These are phyloP conservation scores for Aproaerema taeniolella DNA, from an alignment of 2,888 invertebrate genomes.

Conservation along the genomic window DNA sequence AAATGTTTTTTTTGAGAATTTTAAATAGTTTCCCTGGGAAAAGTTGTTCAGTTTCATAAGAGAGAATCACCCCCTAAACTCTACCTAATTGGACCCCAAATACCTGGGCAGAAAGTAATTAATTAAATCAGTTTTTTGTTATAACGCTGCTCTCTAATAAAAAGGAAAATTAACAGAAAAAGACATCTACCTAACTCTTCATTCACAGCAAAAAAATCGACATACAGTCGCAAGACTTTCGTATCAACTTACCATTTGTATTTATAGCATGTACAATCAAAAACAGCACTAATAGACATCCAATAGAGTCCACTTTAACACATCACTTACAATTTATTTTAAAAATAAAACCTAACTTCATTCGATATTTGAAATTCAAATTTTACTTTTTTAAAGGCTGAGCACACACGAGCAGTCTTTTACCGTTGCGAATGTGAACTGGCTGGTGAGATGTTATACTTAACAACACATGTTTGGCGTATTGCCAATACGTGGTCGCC, in stretches of 20 bases:
- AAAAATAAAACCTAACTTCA: neutral
- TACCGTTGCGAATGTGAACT: slow-evolving; percentile 4
- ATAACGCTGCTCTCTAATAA: too few relatives aligned
- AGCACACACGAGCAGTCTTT: slow-evolving; percentile 5
- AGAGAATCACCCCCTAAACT: too few relatives aligned
- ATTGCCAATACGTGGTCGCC: slow-evolving; percentile 3
- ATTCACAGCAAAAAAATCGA: too few relatives aligned
- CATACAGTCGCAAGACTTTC: too few relatives aligned
- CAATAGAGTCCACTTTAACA: neutral
- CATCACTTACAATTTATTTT: neutral
- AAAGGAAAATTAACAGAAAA: too few relatives aligned
- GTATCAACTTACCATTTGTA: slow-evolving; percentile 4
- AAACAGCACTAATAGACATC: neutral
- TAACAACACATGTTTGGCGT: slow-evolving; percentile 12
- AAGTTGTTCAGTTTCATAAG: too few relatives aligned
- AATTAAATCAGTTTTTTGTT: too few relatives aligned
- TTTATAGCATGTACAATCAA: neutral
- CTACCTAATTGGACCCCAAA: too few relatives aligned
- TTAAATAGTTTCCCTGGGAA: too few relatives aligned
- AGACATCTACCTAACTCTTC: too few relatives aligned
- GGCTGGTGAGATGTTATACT: slow-evolving; percentile 12
- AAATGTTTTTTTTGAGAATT: too few relatives aligned
- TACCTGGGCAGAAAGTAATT: too few relatives aligned
- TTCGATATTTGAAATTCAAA: neutral
- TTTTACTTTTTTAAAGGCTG: slow-evolving; percentile 1